phyloP scores from a whole-genome alignment of 2,113 vertebrate genomes.

The Grallaria varia region DNA sequence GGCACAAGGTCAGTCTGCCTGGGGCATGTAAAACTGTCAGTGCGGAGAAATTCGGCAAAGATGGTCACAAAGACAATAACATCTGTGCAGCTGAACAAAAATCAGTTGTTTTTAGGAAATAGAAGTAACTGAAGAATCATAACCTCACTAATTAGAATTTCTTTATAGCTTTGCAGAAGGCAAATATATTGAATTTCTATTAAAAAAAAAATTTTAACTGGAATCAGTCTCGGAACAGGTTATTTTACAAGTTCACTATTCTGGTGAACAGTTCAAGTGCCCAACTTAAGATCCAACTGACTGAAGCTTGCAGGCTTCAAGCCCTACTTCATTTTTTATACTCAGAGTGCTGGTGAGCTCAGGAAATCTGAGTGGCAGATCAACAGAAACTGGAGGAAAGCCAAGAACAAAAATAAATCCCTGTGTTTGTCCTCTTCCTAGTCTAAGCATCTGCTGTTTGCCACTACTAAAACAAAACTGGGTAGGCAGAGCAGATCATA shows the following conservation, averaged over 20 bases:
- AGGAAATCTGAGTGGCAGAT: neutral
- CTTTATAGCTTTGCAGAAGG: neutral
- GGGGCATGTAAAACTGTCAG: neutral
- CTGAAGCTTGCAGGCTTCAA: neutral
- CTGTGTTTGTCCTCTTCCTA: neutral
- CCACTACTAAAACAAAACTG: neutral
- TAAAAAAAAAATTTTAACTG: neutral
- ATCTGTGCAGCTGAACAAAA: slow-evolving; percentile 5
- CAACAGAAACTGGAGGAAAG: neutral
- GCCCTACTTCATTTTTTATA: neutral
- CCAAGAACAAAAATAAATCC: neutral
- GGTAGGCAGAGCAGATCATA: neutral
- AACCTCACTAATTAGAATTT: neutral
- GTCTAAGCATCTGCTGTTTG: neutral
- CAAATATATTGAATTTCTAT: neutral
- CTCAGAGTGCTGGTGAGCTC: neutral
- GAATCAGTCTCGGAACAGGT: neutral
- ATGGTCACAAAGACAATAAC: neutral
- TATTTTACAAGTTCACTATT: neutral
- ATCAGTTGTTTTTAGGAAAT: neutral
- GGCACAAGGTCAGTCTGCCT: neutral
- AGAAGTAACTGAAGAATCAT: neutral
- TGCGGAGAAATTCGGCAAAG: neutral
- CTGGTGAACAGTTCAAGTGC: neutral
- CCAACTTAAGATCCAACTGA: neutral